Conservation (phyloP, 2,113 vertebrate species). For the Dinomys branickii region DNA sequence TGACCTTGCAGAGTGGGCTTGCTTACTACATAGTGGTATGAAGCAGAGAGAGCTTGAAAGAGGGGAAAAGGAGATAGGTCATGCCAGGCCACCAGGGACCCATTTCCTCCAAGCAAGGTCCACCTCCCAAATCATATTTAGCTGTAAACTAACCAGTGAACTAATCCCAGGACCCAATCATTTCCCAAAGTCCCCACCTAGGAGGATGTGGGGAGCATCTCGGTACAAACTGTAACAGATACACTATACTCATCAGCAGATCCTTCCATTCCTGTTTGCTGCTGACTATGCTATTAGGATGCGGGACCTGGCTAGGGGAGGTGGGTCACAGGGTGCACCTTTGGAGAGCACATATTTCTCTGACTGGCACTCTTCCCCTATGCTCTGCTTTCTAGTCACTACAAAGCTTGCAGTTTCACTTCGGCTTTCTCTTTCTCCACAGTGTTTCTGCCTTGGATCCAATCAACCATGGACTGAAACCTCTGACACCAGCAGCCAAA, state of each 20-base stretch:
- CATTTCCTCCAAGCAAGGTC: background rate
- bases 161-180: background rate
- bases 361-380: background rate
- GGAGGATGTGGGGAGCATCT: background rate
- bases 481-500: background rate
- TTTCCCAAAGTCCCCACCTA: background rate
- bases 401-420: background rate
- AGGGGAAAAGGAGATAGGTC: background rate
- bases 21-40: background rate
- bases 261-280: background rate
- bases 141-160: background rate
- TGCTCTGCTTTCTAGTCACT: background rate
- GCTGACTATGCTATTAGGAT: background rate
- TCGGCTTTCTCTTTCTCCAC: background rate
- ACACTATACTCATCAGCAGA: background rate
- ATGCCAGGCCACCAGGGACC: background rate
- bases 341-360: background rate
- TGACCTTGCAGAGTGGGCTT: background rate
- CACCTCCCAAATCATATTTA: background rate
- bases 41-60: background rate
- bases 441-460: background rate
- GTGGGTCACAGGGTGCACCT: background rate
- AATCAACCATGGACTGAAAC: background rate
- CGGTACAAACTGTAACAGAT: background rate
- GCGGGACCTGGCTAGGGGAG: background rate